phyloP scores from a whole-genome alignment of 2,113 vertebrate species.

The Notarius lentiginosus region DNA sequence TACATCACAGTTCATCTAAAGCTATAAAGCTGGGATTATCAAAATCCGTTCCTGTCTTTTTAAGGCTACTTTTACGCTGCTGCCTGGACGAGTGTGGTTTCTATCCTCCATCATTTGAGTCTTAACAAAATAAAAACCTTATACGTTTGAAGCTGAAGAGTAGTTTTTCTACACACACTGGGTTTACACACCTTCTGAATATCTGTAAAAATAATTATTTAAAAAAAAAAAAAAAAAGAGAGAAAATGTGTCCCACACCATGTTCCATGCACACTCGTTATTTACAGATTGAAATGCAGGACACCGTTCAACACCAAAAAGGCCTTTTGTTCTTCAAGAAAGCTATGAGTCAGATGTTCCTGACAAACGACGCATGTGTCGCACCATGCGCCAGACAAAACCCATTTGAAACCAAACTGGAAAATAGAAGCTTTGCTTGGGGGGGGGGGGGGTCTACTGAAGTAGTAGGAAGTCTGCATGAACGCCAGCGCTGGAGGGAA shows the following conservation, averaged over 20 bases:
- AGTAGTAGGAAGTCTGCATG: constrained; percentile 72
- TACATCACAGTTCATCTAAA: no score
- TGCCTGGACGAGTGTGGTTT: not conserved
- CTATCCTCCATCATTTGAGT: not conserved
- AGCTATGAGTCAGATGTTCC: constrained; percentile 6
- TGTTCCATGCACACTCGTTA: constrained; percentile 94
- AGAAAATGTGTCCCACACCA: constrained; percentile 87
- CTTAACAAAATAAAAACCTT: not conserved
- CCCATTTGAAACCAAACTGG: not conserved
- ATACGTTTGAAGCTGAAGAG: not conserved
- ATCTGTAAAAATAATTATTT: constrained; percentile 99
- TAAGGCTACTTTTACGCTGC: constrained; percentile 20
- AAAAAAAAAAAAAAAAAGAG: constrained; percentile 90
- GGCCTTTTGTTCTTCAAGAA: constrained; percentile 27
- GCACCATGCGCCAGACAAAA: constrained; percentile 4
- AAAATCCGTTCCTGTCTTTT: not conserved
- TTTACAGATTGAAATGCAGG: constrained; percentile 99
- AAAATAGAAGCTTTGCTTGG: not conserved
- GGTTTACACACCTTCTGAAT: constrained; percentile 72
- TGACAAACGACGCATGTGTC: constrained; percentile 20
- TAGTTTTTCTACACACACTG: constrained; percentile 65
- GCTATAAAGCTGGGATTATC: not conserved
- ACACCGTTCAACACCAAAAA: constrained; percentile 77
- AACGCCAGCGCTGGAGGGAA: constrained; percentile 82
- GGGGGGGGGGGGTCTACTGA: no score